Conservation (phyloP, 2,113 vertebrate genomes). For the Lipotes vexillifer region DNA sequence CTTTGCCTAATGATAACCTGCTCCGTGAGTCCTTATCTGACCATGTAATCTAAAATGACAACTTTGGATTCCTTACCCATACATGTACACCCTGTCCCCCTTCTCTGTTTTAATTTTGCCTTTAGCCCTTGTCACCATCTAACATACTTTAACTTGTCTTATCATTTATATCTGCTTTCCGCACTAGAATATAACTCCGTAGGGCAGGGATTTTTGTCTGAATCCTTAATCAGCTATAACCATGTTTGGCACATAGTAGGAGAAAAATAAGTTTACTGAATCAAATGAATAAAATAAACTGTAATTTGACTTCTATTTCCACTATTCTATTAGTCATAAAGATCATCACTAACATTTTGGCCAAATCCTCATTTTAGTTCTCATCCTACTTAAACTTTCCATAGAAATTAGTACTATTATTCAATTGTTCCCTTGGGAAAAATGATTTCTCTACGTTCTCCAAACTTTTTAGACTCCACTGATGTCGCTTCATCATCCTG, state of each 20-base stretch:
- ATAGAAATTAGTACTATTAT: neutral
- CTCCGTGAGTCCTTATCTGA: neutral
- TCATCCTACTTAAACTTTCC: neutral
- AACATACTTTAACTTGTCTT: neutral
- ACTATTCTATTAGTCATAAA: neutral
- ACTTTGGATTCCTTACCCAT: neutral
- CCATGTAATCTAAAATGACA: neutral
- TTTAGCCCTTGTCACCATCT: neutral
- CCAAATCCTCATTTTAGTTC: neutral
- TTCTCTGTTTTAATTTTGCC: conserved; percentile 13
- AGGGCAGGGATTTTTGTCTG: neutral
- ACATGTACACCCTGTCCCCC: neutral
- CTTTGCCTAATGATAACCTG: neutral
- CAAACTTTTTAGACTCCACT: neutral
- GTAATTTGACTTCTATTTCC: neutral
- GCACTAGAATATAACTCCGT: neutral
- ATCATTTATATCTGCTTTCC: neutral
- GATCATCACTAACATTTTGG: neutral
- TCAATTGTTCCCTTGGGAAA: neutral
- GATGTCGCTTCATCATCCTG: neutral
- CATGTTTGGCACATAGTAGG: neutral
- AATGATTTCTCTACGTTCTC: neutral
- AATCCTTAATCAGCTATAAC: neutral
- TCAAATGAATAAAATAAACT: neutral
- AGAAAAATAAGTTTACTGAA: conserved; percentile 6